Evolutionary conservation across 1,140 invertebrate species (phyloP), one percentile per base, ranked within the genome.

Genomic region (Neodiprion virginianus): DNA sequence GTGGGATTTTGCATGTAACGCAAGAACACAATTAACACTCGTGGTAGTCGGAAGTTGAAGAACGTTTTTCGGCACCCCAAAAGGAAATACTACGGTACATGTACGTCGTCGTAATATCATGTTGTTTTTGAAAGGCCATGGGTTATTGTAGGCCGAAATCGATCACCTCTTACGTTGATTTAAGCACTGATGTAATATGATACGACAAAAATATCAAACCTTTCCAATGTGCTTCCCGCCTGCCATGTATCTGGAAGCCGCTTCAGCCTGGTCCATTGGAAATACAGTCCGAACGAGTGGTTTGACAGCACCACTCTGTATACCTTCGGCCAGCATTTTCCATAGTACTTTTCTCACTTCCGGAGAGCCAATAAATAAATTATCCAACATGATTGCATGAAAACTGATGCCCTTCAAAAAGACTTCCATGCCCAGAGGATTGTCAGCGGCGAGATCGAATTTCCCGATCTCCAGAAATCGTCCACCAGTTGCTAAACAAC

Each of bases 391-490:
- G 72, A 95, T 90, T 65, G 94, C 94, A 80, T 95, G 92, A 85
- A 95, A 94, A 82, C 94, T 95, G 7, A 94, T 92, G 83, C 97
- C 96, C 72, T 93, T 94, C 53, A 93, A 87, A 87, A 99, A 97
- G 66, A 94, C 88, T 68, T 95, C 89, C 91, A 93, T 93, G 83
- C 92, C 92, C 28, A 95, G 85, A 23, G 89, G 82, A 47, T 90
- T 93, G 75, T 95, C 92, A 69, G 92, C 91, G 0, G 88, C 88
- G 75, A 94, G 89, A 84, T 95, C 94, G 75, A 93, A 94, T 80
- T 95, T 95, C 17, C 94, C 94, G 48, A 96, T 95, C 86, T 96
- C 94, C 4, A 95, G 82, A 84, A 95, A 95, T 47, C 91, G 88
- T 1, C 94, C 94, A 2, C 90, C 87, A 47, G 87, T 83, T 3